A percentile compares a stretch with the other conserved stretches of the same genome.
These are phyloP conservation scores for Torymus auratus DNA, from an alignment of 2,888 invertebrate species.

Conservation along the genomic window DNA sequence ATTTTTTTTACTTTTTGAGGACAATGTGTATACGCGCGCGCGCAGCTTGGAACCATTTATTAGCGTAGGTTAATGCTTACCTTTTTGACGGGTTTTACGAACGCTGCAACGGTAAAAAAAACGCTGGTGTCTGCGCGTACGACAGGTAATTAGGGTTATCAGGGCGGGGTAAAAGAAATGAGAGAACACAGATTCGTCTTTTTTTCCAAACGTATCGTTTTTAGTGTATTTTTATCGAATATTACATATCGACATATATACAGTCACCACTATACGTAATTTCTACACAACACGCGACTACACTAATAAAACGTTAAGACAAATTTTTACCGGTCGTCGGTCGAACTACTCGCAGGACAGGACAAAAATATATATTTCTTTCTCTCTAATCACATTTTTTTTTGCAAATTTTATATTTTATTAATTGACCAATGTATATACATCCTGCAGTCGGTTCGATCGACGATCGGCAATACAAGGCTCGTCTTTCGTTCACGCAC, in stretches of 20 bases:
- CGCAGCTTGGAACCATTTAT: conserved; percentile 5
- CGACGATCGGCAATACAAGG: conserved; percentile 21
- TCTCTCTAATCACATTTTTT: neutral
- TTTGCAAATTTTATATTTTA: neutral
- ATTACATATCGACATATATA: conserved; percentile 76
- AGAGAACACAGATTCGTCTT: conserved; percentile 28
- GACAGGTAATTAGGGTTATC: neutral
- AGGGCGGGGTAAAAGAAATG: neutral
- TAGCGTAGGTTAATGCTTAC: conserved; percentile 32
- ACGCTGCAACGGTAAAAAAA: neutral
- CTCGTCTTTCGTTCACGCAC: conserved; percentile 44
- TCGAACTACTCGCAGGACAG: conserved; percentile 18
- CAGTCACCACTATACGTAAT: conserved; percentile 71
- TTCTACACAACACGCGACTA: conserved; percentile 70
- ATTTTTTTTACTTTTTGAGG: no score
- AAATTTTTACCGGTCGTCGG: conserved; percentile 48
- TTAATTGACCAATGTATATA: neutral
- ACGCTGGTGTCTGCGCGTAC: neutral
- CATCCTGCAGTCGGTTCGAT: conserved; percentile 6
- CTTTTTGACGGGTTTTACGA: neutral
- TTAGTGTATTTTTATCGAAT: conserved; percentile 70
- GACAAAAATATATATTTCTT: conserved; percentile 10
- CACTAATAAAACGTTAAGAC: conserved; percentile 56
- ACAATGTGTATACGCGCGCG: no score
- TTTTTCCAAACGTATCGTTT: conserved; percentile 63